Percentiles rank a stretch among this genome's conserved stretches.
These are phyloP conservation scores for Deilephila porcellus DNA, from an alignment of 2,888 invertebrate genomes.

Conservation along the genomic window DNA sequence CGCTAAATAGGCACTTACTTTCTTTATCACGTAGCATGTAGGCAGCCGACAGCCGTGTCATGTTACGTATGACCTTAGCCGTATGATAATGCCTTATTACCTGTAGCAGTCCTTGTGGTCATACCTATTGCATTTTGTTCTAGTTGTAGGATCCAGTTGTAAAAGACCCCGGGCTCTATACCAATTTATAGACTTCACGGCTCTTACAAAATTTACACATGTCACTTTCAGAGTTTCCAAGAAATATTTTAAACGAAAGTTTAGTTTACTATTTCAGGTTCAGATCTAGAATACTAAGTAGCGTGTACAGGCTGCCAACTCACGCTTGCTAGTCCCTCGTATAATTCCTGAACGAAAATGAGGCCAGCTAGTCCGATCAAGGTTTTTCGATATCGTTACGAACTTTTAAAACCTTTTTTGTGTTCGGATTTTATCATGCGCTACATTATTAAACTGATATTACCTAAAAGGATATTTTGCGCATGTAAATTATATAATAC, in stretches of 20 bases:
- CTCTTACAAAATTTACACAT: conserved; percentile 19
- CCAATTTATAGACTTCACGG: conserved; percentile 1
- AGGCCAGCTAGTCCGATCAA: conserved; percentile 19
- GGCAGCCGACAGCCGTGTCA: conserved; percentile 35
- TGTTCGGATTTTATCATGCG: background rate
- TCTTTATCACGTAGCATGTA: conserved; percentile 47
- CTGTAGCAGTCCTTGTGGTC: conserved; percentile 42
- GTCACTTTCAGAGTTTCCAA: conserved; percentile 42
- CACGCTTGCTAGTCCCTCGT: conserved; percentile 41
- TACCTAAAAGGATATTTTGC: no score
- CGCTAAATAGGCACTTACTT: conserved; percentile 44
- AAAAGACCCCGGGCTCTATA: conserved; percentile 1
- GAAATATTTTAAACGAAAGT: conserved; percentile 59
- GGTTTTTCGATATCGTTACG: conserved; percentile 8
- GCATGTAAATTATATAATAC: no score
- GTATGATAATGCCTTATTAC: conserved; percentile 45
- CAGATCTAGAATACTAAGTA: conserved; percentile 33
- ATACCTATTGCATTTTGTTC: conserved; percentile 39
- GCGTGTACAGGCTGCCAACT: conserved; percentile 23
- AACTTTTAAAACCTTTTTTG: background rate
- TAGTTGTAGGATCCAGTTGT: conserved; percentile 38
- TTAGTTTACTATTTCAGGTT: conserved; percentile 39
- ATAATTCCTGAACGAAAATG: conserved; percentile 45
- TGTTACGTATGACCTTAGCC: conserved; percentile 46
- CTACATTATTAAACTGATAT: background rate